These are phyloP conservation scores for western clawed frog (Xenopus tropicalis) DNA, from an alignment of 2,113 vertebrate species.

Conservation along the genomic window DNA sequence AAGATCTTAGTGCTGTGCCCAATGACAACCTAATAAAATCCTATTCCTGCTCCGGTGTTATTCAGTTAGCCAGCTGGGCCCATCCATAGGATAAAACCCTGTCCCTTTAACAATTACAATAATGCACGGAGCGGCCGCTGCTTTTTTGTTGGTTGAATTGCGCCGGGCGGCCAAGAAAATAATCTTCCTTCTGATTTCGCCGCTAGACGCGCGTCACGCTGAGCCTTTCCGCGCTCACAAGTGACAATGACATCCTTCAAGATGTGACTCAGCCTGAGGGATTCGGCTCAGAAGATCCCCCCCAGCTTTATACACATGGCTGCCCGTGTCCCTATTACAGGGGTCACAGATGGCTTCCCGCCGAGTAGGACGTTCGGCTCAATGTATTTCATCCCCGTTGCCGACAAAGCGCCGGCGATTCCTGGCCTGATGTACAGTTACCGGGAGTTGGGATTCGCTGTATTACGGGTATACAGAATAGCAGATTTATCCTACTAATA, in stretches of 20 bases:
- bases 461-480: too few relatives aligned
- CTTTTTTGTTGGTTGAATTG: too few relatives aligned
- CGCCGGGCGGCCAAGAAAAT: too few relatives aligned
- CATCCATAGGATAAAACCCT: too few relatives aligned
- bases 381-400: not conserved
- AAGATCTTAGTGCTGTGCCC: too few relatives aligned
- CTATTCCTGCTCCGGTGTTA: too few relatives aligned
- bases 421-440: not conserved
- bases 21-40: too few relatives aligned
- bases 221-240: not conserved
- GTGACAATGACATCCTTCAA: constrained; percentile 12
- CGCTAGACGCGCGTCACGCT: not conserved
- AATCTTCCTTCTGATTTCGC: not conserved
- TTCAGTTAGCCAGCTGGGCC: too few relatives aligned
- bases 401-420: not conserved
- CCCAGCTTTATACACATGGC: not conserved
- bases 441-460: not conserved
- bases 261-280: not conserved
- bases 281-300: constrained; percentile 6
- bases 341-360: constrained; percentile 19
- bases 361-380: not conserved
- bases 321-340: not conserved
- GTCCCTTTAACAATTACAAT: too few relatives aligned
- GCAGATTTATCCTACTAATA: too few relatives aligned
- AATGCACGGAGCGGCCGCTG: too few relatives aligned